Conservation (phyloP, 1,140 invertebrate genomes). For the Drosophila mojavensis region DNA sequence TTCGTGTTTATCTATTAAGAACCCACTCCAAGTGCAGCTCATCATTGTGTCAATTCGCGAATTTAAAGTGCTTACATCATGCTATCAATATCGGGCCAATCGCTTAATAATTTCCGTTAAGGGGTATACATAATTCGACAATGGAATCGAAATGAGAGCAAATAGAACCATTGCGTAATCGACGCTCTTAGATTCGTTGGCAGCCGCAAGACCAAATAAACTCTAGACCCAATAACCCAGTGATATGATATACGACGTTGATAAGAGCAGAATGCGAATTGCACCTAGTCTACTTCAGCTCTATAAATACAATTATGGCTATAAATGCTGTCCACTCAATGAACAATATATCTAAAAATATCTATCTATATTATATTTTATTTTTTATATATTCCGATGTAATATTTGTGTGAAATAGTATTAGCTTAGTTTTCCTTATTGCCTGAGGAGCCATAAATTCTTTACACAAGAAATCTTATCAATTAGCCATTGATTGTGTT, state of each 20-base stretch:
- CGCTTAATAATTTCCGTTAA: conserved; percentile 30
- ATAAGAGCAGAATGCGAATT: conserved; percentile 36
- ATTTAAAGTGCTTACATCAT: conserved; percentile 45
- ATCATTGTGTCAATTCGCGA: conserved; percentile 14
- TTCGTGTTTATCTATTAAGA: conserved; percentile 8
- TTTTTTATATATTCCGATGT: no score
- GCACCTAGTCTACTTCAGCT: conserved; percentile 10
- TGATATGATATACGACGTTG: conserved; percentile 47
- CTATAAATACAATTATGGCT: conserved; percentile 16
- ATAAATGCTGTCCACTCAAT: not conserved
- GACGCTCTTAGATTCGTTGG: conserved; percentile 53
- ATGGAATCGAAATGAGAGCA: not conserved
- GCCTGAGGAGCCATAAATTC: not conserved
- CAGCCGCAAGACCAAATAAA: conserved; percentile 31
- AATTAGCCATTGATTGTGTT: conserved; percentile 25
- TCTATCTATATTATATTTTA: no score
- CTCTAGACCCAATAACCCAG: conserved; percentile 33
- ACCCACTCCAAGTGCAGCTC: conserved; percentile 1
- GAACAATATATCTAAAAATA: not conserved
- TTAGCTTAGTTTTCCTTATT: conserved; percentile 4
- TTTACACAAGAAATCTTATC: conserved; percentile 34
- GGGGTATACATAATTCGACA: conserved; percentile 9
- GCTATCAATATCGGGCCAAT: conserved; percentile 8
- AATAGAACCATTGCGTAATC: conserved; percentile 62
- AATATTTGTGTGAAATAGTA: not conserved